Evolutionary conservation across 2,888 invertebrate genomes (phyloP).

Genomic region (Agrochola lychnidis): DNA sequence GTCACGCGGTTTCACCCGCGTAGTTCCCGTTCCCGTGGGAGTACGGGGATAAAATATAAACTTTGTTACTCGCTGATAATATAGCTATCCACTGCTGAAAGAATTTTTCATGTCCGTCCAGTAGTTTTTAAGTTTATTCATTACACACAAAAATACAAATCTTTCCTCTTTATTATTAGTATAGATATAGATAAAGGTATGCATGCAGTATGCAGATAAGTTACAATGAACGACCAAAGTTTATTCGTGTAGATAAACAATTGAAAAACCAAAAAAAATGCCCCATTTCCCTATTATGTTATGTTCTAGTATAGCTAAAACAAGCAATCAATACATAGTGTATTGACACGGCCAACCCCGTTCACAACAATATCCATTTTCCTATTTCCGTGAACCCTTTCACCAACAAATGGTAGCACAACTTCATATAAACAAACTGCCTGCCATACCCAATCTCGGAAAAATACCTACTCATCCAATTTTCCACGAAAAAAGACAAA

Average conservation of each 20-base stretch:
- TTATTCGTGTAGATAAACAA: background rate
- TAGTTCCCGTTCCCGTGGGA: too few relatives aligned
- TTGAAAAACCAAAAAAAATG: background rate
- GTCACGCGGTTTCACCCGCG: too few relatives aligned
- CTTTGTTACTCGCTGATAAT: too few relatives aligned
- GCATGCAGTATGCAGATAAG: background rate
- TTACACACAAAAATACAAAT: too few relatives aligned
- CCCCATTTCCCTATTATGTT: background rate
- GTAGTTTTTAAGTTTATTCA: too few relatives aligned
- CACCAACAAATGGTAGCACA: slow-evolving; percentile 17
- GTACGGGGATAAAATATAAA: too few relatives aligned
- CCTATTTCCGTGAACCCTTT: slow-evolving; percentile 33
- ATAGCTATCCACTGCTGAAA: too few relatives aligned
- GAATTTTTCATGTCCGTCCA: too few relatives aligned
- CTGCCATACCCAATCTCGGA: slow-evolving; percentile 38
- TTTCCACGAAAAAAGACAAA: slow-evolving; percentile 32
- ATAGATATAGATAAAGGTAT: background rate
- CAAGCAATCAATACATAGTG: slow-evolving; percentile 42
- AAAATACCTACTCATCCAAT: slow-evolving; percentile 49
- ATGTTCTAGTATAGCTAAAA: slow-evolving; percentile 5
- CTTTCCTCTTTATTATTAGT: too few relatives aligned
- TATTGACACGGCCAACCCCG: slow-evolving; percentile 16
- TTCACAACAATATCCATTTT: slow-evolving; percentile 26
- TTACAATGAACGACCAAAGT: background rate
- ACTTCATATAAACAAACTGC: slow-evolving; percentile 31